These are phyloP conservation scores for Otocyon megalotis DNA, from an alignment of 2,113 vertebrate species.

Conservation along the genomic window DNA sequence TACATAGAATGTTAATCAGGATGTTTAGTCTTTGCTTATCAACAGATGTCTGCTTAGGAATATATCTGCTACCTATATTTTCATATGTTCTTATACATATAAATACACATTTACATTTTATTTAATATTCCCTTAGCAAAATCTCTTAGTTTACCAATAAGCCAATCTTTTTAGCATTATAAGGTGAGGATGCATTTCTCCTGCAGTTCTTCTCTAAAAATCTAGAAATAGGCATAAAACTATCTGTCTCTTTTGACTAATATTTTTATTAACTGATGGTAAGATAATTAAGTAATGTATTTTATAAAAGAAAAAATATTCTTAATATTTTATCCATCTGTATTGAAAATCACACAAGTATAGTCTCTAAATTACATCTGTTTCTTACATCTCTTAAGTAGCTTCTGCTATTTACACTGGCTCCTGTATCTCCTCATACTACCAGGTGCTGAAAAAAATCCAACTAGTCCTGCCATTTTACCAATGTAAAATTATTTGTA, in stretches of 20 bases:
- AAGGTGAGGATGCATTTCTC: background rate
- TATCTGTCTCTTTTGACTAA: background rate
- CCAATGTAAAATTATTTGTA: background rate
- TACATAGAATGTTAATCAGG: background rate
- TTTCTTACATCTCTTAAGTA: background rate
- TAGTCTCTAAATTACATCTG: background rate
- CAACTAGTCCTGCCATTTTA: background rate
- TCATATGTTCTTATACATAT: background rate
- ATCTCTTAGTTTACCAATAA: background rate
- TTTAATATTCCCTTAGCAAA: background rate
- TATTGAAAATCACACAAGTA: background rate
- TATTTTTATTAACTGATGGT: background rate
- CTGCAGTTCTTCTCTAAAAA: background rate
- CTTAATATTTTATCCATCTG: background rate
- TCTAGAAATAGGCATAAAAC: background rate
- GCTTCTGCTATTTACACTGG: background rate
- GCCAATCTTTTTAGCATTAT: background rate
- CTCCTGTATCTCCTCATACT: background rate
- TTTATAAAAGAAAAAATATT: slow-evolving; percentile 20
- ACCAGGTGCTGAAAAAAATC: background rate
- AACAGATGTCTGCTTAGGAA: background rate
- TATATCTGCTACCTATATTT: background rate
- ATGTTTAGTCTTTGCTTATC: background rate
- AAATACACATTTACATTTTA: background rate
- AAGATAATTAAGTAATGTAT: background rate